Percentiles rank a stretch among this genome's conserved stretches.
These are phyloP conservation scores for Pantherophis guttatus DNA, from an alignment of 2,113 vertebrate species.

Conservation along the genomic window DNA sequence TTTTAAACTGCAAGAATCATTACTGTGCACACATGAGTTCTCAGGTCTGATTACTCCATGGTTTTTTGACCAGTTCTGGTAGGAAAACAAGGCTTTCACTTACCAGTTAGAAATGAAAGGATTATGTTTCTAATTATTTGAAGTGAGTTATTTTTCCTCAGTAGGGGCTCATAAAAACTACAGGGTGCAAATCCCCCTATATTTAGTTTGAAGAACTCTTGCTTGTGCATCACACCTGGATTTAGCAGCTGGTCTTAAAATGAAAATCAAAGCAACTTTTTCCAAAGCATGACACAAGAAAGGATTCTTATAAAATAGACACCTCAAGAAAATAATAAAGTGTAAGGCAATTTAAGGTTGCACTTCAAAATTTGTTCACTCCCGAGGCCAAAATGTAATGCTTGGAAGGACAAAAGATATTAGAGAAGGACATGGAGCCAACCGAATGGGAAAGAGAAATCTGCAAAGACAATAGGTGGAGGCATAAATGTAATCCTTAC, in stretches of 20 bases:
- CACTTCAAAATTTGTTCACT: constrained; percentile 43
- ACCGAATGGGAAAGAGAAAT: not conserved
- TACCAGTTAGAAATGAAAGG: constrained; percentile 39
- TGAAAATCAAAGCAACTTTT: constrained; percentile 19
- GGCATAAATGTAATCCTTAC: not conserved
- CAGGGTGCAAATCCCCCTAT: constrained; percentile 53
- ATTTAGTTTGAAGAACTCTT: constrained; percentile 49
- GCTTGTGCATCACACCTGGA: constrained; percentile 54
- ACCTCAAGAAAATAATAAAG: constrained; percentile 62
- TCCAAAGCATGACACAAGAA: constrained; percentile 54
- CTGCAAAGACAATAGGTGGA: not conserved
- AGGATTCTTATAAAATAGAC: constrained; percentile 37
- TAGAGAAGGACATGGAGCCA: not conserved
- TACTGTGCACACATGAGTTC: constrained; percentile 4
- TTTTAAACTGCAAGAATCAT: constrained; percentile 16
- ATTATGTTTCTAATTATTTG: constrained; percentile 67
- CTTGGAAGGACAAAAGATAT: not conserved
- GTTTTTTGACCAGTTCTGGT: constrained; percentile 26
- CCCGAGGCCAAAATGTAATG: constrained; percentile 1
- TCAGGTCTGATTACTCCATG: constrained; percentile 12
- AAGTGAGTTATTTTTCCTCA: constrained; percentile 62
- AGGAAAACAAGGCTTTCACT: constrained; percentile 38
- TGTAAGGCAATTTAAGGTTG: constrained; percentile 60
- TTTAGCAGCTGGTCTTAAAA: constrained; percentile 49
- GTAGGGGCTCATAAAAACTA: constrained; percentile 50